Evolutionary conservation across 2,113 vertebrate species (phyloP).

Genomic region (Atrichornis clamosus): DNA sequence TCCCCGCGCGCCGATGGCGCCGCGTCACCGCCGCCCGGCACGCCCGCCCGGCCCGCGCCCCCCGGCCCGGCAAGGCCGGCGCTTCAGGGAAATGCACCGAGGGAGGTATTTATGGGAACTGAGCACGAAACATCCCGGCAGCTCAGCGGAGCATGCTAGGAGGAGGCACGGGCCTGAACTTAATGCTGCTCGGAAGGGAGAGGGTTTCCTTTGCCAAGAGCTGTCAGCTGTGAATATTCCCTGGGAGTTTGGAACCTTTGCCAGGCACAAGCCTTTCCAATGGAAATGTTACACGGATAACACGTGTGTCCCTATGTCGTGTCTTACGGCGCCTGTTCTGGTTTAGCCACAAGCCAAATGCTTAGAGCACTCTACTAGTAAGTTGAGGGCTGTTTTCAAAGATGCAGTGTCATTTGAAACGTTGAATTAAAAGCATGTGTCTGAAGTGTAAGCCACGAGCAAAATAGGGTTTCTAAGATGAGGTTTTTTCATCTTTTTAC

Average conservation of each 20-base stretch:
- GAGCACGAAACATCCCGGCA: neutral
- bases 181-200: neutral
- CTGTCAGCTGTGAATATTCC: neutral
- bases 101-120: neutral
- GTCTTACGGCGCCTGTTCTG: accelerated
- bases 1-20: too few species aligned
- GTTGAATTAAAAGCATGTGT: neutral
- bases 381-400: neutral
- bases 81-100: neutral
- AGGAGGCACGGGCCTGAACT: neutral
- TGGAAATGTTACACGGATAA: neutral
- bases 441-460: neutral
- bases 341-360: neutral
- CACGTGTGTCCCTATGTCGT: accelerated
- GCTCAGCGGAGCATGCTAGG: accelerated
- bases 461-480: neutral
- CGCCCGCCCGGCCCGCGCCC: neutral
- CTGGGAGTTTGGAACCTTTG: neutral
- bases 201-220: neutral
- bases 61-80: neutral
- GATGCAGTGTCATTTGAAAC: neutral
- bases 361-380: neutral
- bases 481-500: neutral
- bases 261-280: neutral
- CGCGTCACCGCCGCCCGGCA: neutral